These are phyloP conservation scores for Corynorhinus townsendii DNA, from an alignment of 2,113 vertebrate species.

Conservation along the genomic window DNA sequence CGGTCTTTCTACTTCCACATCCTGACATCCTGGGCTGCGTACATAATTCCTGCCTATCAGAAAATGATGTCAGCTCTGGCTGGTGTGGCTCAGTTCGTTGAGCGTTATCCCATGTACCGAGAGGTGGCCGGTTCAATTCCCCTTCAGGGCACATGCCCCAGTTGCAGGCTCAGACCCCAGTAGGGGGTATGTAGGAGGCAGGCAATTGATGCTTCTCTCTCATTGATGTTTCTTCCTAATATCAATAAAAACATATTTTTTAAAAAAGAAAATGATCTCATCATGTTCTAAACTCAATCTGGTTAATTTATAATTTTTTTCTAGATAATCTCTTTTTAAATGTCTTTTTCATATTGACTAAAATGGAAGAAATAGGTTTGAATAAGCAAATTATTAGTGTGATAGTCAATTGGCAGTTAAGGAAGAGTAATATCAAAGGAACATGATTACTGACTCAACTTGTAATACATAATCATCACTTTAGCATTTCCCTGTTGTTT, in stretches of 20 bases:
- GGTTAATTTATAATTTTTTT: not conserved
- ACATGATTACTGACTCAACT: not conserved
- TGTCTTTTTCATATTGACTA: not conserved
- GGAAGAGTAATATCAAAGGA: not conserved
- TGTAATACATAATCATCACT: not conserved
- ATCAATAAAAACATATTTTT: no score
- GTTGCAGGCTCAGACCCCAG: no score
- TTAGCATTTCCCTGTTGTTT: not conserved
- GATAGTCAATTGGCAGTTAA: not conserved
- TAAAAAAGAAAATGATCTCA: not conserved
- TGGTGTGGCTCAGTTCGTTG: no score
- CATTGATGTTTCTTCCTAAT: no score
- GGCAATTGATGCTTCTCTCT: no score
- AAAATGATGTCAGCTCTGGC: not conserved
- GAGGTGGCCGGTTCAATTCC: no score
- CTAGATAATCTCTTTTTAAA: not conserved
- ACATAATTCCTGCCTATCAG: not conserved
- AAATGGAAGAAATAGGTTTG: constrained; percentile 17
- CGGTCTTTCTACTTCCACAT: not conserved
- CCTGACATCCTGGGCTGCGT: not conserved
- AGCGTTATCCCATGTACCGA: no score
- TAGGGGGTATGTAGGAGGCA: no score
- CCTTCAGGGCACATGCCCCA: no score
- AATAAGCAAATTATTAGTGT: not conserved
- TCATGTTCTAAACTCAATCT: not conserved